These are phyloP conservation scores for Verasper variegatus DNA, from an alignment of 2,113 vertebrate species.

Conservation along the genomic window DNA sequence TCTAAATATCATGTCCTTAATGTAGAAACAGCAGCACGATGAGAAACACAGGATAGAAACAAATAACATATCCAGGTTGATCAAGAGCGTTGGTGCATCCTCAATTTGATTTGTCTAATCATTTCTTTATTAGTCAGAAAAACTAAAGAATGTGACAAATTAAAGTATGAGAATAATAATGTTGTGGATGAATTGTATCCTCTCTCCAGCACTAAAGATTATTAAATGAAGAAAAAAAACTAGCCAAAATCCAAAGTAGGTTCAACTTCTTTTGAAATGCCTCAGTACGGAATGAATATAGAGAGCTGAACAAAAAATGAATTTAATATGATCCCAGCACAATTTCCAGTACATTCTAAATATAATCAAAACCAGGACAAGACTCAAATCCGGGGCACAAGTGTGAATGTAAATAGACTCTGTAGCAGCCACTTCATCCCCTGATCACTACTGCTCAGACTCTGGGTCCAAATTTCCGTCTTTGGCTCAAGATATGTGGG, in stretches of 20 bases:
- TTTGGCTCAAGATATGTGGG: no score
- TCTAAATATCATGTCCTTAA: not conserved
- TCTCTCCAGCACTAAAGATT: not conserved
- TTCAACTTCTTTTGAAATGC: not conserved
- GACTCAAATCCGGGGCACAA: not conserved
- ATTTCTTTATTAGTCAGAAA: no score
- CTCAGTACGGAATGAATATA: no score
- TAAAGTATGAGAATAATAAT: not conserved
- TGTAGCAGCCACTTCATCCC: not conserved
- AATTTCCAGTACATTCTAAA: not conserved
- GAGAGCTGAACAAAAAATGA: not conserved
- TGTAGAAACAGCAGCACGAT: not conserved
- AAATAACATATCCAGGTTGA: no score
- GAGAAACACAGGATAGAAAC: not conserved
- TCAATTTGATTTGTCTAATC: not conserved
- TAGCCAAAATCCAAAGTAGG: not conserved
- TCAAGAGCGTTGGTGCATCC: not conserved
- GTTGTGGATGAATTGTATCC: not conserved
- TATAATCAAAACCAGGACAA: conserved; percentile 15
- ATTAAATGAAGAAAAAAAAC: no score
- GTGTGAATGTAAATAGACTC: not conserved
- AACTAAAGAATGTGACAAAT: not conserved
- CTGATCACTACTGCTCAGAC: not conserved
- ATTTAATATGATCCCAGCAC: not conserved
- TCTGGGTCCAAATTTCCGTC: no score